phyloP scores from a whole-genome alignment of 2,797 vertebrate genomes.

The Neosalanx taihuensis region DNA sequence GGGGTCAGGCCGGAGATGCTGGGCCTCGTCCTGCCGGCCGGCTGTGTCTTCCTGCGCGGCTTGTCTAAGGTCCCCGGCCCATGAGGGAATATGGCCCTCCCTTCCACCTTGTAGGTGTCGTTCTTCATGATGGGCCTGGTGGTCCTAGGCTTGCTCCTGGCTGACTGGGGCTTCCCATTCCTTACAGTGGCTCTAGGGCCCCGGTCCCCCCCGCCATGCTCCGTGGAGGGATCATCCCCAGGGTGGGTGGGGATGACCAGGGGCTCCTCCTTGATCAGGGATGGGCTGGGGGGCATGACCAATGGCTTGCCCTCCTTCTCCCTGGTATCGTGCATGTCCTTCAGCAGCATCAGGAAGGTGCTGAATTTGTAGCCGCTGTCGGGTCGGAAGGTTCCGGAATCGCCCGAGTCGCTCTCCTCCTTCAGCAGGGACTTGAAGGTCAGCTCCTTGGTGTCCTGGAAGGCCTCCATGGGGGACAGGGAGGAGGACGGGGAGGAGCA shows the following conservation, averaged over 20 bases:
- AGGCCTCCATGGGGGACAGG: conserved; percentile 64
- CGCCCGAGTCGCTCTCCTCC: conserved; percentile 69
- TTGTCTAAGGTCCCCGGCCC: conserved; percentile 49
- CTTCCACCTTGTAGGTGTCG: conserved; percentile 55
- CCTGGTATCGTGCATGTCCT: conserved; percentile 93
- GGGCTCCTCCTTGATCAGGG: conserved; percentile 76
- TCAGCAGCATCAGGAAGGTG: conserved; percentile 94
- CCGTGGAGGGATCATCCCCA: conserved; percentile 15
- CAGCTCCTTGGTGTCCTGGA: conserved; percentile 84
- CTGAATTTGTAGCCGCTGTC: conserved; percentile 93
- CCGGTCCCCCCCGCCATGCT: conserved; percentile 29
- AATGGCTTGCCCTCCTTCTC: conserved; percentile 88
- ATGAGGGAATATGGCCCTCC: conserved; percentile 37
- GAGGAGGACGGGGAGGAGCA: conserved; percentile 56
- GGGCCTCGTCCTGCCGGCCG: conserved; percentile 57
- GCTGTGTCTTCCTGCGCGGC: conserved; percentile 63
- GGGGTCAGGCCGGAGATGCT: conserved; percentile 48
- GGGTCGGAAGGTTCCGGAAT: conserved; percentile 74
- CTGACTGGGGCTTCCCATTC: conserved; percentile 42
- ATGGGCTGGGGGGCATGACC: conserved; percentile 64
- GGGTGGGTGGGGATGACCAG: conserved; percentile 57
- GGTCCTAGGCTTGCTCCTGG: conserved; percentile 55
- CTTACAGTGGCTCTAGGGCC: conserved; percentile 45
- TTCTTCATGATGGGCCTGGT: conserved; percentile 60
- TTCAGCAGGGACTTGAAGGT: conserved; percentile 81